Percentiles rank a stretch among this genome's conserved stretches.
Conservation (phyloP, 1,140 invertebrate genomes). For the Mya arenaria region DNA sequence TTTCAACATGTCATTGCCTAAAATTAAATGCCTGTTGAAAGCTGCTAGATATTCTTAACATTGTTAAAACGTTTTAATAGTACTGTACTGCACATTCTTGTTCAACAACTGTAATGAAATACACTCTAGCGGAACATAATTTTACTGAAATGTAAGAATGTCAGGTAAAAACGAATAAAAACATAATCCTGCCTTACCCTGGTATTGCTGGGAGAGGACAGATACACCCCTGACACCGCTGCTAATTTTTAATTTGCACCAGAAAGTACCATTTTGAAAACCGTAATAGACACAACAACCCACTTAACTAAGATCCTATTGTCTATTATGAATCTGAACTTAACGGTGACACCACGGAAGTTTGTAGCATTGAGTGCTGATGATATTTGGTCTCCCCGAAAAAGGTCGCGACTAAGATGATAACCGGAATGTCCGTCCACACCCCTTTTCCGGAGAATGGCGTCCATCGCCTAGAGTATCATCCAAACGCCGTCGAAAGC, state of each 20-base stretch:
- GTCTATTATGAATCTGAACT: background rate
- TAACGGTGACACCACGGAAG: constrained; percentile 96
- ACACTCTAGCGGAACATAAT: background rate
- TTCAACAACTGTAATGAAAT: background rate
- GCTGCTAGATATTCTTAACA: no score
- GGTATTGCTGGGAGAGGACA: constrained; percentile 96
- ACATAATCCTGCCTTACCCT: constrained; percentile 85
- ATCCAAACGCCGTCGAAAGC: constrained; percentile 99
- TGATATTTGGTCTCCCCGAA: constrained; percentile 93
- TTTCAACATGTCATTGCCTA: constrained; percentile 62
- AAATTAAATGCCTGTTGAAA: background rate
- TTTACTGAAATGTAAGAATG: background rate
- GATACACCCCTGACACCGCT: constrained; percentile 97
- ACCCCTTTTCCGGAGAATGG: constrained; percentile 50
- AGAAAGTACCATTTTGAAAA: constrained; percentile 75
- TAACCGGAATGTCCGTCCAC: background rate
- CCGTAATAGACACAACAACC: no score
- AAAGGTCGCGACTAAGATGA: constrained; percentile 87
- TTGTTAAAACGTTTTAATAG: no score
- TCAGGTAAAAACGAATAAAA: background rate
- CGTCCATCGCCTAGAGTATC: constrained; percentile 85
- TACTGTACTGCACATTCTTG: background rate
- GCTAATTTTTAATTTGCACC: constrained; percentile 96
- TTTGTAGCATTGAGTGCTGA: constrained; percentile 94
- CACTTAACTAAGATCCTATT: background rate